A percentile compares a stretch with the other conserved stretches of the same genome.
These are phyloP conservation scores for Todus mexicanus DNA, from an alignment of 2,797 vertebrate species.

Conservation along the genomic window DNA sequence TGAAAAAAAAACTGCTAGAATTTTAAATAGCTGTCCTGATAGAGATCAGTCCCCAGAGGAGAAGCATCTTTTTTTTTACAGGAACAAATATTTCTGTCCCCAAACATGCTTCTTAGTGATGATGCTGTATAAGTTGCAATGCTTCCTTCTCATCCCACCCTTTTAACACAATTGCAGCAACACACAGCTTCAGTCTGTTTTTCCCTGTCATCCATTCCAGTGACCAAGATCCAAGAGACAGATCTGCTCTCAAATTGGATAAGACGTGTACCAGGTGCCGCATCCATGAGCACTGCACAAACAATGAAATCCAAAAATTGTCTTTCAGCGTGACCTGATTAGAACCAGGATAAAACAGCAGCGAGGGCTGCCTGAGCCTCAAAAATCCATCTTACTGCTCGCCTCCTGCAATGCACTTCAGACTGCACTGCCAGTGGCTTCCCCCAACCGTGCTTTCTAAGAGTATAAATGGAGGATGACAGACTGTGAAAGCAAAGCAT, in stretches of 20 bases:
- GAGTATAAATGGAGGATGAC: neutral
- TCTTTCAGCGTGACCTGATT: slow-evolving; percentile 10
- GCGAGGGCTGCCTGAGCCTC: neutral
- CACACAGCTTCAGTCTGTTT: neutral
- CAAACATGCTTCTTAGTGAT: neutral
- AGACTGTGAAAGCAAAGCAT: neutral
- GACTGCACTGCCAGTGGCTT: neutral
- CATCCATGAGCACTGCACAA: neutral
- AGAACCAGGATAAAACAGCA: neutral
- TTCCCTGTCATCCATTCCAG: neutral
- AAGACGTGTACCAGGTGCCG: neutral
- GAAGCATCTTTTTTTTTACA: neutral
- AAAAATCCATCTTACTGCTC: neutral
- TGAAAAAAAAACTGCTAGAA: neutral
- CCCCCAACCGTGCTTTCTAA: neutral
- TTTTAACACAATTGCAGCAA: neutral
- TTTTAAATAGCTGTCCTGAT: neutral
- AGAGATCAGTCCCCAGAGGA: neutral
- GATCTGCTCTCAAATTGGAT: slow-evolving; percentile 33
- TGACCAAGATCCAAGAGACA: neutral
- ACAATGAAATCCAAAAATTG: neutral
- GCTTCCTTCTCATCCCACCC: neutral
- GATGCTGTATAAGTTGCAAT: neutral
- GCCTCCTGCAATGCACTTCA: neutral
- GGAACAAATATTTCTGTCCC: neutral